A percentile compares a stretch with the other conserved stretches of the same genome.
These are phyloP conservation scores for Polyommatus iphigenia DNA, from an alignment of 2,888 invertebrate genomes.

Conservation along the genomic window DNA sequence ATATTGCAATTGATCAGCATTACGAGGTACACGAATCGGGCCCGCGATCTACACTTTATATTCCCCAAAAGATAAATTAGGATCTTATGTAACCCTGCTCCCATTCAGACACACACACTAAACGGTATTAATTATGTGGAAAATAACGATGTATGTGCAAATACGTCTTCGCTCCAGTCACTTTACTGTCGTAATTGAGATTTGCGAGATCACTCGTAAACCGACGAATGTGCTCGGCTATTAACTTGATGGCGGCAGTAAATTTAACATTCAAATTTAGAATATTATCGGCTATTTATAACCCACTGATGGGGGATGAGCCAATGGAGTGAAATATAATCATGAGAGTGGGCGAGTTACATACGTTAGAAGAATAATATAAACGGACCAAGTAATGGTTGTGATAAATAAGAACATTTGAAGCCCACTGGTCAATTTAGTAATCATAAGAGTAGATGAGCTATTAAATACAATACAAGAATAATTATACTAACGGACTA, in stretches of 20 bases:
- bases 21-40: not conserved
- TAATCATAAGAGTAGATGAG: too few species aligned
- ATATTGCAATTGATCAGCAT: too few species aligned
- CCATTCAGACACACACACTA: constrained; percentile 15
- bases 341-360: not conserved
- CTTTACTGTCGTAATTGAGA: constrained; percentile 29
- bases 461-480: too few species aligned
- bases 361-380: not conserved
- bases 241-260: constrained; percentile 25
- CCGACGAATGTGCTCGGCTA: constrained; percentile 14
- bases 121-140: constrained; percentile 26
- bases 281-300: constrained; percentile 21
- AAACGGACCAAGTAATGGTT: not conserved
- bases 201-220: constrained; percentile 27
- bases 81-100: not conserved
- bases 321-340: constrained; percentile 1
- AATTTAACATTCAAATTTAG: constrained; percentile 23
- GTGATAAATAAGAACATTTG: not conserved
- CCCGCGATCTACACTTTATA: not conserved
- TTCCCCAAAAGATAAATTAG: not conserved
- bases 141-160: constrained; percentile 28
- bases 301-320: not conserved
- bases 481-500: too few species aligned
- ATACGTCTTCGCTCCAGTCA: constrained; percentile 22
- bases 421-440: too few species aligned